Percentiles rank a stretch among this genome's conserved stretches.
Evolutionary conservation across 2,797 vertebrate species (phyloP).

Genomic region (Halcyon smyrnensis): DNA sequence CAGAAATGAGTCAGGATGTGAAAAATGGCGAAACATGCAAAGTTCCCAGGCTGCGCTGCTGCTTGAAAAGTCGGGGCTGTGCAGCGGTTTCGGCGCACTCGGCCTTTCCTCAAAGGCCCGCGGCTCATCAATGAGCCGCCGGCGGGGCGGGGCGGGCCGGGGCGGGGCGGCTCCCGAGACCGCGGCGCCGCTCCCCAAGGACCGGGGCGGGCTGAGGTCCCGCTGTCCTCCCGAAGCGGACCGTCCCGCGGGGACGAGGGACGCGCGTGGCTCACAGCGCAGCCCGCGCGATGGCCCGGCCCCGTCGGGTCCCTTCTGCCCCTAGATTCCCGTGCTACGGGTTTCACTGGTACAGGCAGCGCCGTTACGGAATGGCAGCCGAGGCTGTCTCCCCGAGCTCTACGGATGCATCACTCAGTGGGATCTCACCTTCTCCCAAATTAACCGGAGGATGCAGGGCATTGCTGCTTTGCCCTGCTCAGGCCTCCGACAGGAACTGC

Average conservation of each 20-base stretch:
- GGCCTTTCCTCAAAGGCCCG: constrained; percentile 41
- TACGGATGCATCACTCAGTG: fast-evolving
- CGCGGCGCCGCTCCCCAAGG: not conserved
- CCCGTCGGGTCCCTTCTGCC: too few species aligned
- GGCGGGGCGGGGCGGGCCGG: not conserved
- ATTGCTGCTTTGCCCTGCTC: not conserved
- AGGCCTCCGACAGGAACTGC: not conserved
- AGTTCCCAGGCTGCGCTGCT: constrained; percentile 42
- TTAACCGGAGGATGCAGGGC: not conserved
- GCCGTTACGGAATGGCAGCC: not conserved
- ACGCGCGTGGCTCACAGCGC: not conserved
- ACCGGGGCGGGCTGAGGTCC: not conserved
- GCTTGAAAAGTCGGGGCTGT: constrained; percentile 22
- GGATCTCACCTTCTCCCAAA: not conserved
- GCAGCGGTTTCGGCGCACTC: constrained; percentile 3
- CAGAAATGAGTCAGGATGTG: constrained; percentile 80
- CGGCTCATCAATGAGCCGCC: constrained; percentile 41
- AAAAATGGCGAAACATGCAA: constrained; percentile 76
- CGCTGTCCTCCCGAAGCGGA: not conserved
- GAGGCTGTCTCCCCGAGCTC: not conserved
- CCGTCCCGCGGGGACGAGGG: not conserved
- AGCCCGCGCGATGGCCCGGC: too few species aligned
- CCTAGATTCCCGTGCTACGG: not conserved
- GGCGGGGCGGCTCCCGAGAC: not conserved
- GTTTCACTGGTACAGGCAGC: not conserved